A percentile compares a stretch with the other conserved stretches of the same genome.
Evolutionary conservation across 2,113 vertebrate genomes (phyloP).

Genomic region (Atrichornis clamosus): DNA sequence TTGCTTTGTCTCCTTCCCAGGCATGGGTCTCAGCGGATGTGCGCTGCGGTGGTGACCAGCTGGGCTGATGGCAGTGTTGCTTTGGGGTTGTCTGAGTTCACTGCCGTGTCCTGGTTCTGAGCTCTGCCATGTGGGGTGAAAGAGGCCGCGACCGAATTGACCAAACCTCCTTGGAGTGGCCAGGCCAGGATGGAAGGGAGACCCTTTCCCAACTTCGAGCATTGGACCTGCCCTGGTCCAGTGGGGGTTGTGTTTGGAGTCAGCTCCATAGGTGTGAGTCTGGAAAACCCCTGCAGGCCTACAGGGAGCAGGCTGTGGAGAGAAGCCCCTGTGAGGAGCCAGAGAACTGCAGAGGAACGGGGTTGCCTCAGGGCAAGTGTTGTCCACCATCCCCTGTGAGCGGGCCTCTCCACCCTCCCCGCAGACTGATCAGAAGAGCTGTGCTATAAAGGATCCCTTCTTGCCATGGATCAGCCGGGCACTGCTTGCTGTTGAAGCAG

Average conservation of each 20-base stretch:
- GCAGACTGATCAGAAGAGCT: neutral
- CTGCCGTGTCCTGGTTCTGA: fast-evolving
- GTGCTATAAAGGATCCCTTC: neutral
- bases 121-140: fast-evolving
- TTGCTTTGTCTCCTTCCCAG: neutral
- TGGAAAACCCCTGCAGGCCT: neutral
- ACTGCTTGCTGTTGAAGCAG: fast-evolving
- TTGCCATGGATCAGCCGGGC: fast-evolving
- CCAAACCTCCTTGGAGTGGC: neutral
- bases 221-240: neutral
- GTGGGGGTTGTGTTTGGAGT: neutral
- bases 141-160: fast-evolving
- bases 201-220: fast-evolving
- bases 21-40: fast-evolving
- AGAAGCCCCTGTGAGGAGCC: neutral
- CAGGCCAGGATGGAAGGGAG: neutral
- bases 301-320: neutral
- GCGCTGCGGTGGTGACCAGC: neutral
- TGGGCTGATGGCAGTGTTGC: fast-evolving
- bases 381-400: neutral
- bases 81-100: neutral
- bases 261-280: no score
- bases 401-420: neutral
- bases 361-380: fast-evolving
- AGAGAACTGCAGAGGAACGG: neutral